These are phyloP conservation scores for Arizona elegans DNA, from an alignment of 2,113 vertebrate species.

Conservation along the genomic window DNA sequence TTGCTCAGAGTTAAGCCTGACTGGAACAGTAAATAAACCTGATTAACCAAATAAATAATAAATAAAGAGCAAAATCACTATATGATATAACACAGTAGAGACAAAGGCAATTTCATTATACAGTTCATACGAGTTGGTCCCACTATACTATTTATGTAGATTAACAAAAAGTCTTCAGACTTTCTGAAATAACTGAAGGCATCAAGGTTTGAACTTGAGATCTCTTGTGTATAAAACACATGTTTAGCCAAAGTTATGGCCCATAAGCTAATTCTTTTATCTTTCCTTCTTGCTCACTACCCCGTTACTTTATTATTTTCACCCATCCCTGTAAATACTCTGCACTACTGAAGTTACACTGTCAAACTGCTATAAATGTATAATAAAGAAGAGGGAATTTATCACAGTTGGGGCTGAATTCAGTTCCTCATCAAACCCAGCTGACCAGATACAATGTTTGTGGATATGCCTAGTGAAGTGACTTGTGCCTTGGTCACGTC, in stretches of 20 bases:
- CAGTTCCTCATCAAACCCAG: not conserved
- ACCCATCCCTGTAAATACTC: not conserved
- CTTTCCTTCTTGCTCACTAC: not conserved
- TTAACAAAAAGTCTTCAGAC: not conserved
- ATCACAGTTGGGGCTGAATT: not conserved
- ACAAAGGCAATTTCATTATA: not conserved
- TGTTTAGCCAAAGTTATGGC: not conserved
- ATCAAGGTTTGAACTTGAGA: not conserved
- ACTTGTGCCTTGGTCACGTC: not conserved
- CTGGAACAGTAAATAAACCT: not conserved
- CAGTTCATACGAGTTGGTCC: not conserved
- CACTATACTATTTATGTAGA: not conserved
- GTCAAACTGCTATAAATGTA: not conserved
- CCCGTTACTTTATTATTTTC: not conserved
- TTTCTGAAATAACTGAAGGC: not conserved
- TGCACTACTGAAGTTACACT: not conserved
- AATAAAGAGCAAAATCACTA: not conserved
- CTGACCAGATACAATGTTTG: not conserved
- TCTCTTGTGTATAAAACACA: not conserved
- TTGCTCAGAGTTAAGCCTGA: not conserved
- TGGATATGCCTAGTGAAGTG: not conserved
- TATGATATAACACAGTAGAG: not conserved
- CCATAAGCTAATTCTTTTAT: not conserved
- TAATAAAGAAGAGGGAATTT: not conserved
- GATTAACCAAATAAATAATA: not conserved